Conservation (phyloP, 2,888 invertebrate species). For the Cephonodes hylas region DNA sequence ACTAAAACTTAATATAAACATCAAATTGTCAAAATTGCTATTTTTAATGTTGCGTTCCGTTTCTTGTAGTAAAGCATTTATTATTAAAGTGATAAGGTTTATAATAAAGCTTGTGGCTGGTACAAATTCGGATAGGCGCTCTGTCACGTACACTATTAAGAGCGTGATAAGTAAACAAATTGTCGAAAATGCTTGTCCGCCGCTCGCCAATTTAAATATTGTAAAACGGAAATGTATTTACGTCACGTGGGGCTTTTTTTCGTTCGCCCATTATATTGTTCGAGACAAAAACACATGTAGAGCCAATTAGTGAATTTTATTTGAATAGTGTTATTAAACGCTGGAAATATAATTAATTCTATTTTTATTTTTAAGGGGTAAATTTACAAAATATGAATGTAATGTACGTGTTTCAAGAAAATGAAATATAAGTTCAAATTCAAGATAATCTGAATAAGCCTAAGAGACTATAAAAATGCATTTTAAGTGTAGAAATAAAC, state of each 20-base stretch:
- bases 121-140: background rate
- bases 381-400: no score
- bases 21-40: background rate
- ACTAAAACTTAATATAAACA: conserved; percentile 2
- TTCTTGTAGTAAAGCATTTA: background rate
- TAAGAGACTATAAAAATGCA: no score
- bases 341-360: no score
- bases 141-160: conserved; percentile 4
- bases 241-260: background rate
- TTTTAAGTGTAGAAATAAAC: no score
- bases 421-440: no score
- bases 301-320: background rate
- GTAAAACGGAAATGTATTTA: background rate
- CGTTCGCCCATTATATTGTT: background rate
- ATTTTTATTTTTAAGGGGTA: no score
- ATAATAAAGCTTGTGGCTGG: background rate
- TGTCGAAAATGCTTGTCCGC: background rate
- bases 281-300: background rate
- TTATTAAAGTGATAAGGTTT: background rate
- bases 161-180: background rate
- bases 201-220: background rate
- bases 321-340: background rate
- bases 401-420: no score
- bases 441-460: no score
- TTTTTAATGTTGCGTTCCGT: background rate